Evolutionary conservation across 2,888 invertebrate genomes (phyloP).

Genomic region (Erebia aethiops): DNA sequence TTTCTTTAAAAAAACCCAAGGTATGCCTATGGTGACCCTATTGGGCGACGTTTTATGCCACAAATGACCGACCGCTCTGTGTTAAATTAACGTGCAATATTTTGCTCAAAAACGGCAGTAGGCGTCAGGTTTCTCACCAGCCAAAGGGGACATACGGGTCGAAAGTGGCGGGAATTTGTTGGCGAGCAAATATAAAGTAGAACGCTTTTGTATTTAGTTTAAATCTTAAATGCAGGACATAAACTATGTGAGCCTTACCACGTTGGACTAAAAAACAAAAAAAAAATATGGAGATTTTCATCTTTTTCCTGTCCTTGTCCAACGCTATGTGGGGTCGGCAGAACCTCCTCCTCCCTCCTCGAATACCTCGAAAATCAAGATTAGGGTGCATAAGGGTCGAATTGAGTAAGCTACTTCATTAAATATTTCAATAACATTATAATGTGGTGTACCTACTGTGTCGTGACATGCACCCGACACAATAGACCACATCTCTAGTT

Average conservation of each 20-base stretch:
- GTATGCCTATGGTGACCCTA: constrained; percentile 33
- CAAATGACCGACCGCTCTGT: constrained; percentile 70
- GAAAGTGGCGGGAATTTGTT: constrained; percentile 26
- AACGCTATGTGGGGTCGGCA: too few relatives aligned
- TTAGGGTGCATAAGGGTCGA: too few relatives aligned
- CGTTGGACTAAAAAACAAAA: too few relatives aligned
- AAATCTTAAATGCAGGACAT: not conserved
- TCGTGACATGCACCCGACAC: too few relatives aligned
- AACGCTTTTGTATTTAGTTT: not conserved
- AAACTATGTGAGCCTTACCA: not conserved
- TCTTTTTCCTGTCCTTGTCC: too few relatives aligned
- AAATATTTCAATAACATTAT: too few relatives aligned
- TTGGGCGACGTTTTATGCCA: constrained; percentile 49
- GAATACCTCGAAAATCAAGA: too few relatives aligned
- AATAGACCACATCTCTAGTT: too few relatives aligned
- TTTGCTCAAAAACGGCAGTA: constrained; percentile 78
- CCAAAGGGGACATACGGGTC: constrained; percentile 55
- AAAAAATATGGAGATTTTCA: too few relatives aligned
- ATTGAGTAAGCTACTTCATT: too few relatives aligned
- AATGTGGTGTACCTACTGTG: too few relatives aligned
- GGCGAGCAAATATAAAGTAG: not conserved
- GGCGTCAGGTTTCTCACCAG: constrained; percentile 72
- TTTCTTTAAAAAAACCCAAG: not conserved
- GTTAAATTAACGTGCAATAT: constrained; percentile 82
- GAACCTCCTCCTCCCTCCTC: too few relatives aligned